A percentile compares a stretch with the other conserved stretches of the same genome.
Conservation (phyloP, 2,888 invertebrate species). For the Campoplex capitator region DNA sequence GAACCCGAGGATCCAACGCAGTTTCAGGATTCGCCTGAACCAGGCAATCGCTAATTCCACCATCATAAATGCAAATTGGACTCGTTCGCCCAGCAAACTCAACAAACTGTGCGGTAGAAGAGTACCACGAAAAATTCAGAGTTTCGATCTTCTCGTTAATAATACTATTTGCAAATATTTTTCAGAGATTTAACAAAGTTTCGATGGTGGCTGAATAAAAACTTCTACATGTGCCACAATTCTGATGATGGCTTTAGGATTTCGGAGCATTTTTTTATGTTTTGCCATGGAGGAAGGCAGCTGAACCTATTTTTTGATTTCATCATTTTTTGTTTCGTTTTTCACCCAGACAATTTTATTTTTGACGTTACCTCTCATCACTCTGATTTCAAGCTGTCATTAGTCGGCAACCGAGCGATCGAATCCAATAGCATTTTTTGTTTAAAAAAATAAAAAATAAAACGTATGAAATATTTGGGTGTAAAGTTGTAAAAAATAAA, state of each 20-base stretch:
- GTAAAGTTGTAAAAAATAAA: background rate
- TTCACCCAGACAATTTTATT: too few species aligned
- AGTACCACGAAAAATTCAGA: background rate
- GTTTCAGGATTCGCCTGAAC: slow-evolving; percentile 29
- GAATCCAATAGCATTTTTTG: too few species aligned
- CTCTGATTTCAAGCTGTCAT: too few species aligned
- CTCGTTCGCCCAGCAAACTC: slow-evolving; percentile 56
- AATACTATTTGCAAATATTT: background rate
- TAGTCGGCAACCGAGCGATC: too few species aligned
- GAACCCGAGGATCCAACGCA: slow-evolving; percentile 36
- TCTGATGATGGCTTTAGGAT: background rate
- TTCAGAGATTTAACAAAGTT: background rate
- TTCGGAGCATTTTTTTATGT: background rate
- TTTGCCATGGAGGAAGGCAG: background rate
- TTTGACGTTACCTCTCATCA: too few species aligned
- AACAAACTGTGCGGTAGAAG: slow-evolving; percentile 23
- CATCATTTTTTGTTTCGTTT: background rate
- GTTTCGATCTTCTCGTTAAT: background rate
- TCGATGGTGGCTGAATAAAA: too few species aligned
- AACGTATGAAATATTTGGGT: background rate
- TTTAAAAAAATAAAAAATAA: background rate
- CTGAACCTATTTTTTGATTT: background rate
- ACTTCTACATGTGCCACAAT: background rate
- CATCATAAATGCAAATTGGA: slow-evolving; percentile 76
- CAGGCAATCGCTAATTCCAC: slow-evolving; percentile 74